Percentiles rank a stretch among this genome's conserved stretches.
Evolutionary conservation across 2,797 vertebrate species (phyloP).

Genomic region (Novumbra hubbsi): DNA sequence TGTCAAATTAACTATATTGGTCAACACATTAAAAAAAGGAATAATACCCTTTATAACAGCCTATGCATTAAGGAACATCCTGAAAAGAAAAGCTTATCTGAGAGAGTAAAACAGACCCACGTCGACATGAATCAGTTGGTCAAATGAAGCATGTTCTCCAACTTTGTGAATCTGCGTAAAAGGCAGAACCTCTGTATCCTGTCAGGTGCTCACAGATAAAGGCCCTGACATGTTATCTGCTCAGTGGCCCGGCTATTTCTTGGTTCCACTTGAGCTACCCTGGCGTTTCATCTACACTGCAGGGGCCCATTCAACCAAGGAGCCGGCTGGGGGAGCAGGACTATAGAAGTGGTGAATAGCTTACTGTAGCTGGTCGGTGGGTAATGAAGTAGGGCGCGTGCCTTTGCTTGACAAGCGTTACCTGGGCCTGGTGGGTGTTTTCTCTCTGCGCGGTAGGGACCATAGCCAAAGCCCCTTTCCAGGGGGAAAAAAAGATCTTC

Average conservation of each 20-base stretch:
- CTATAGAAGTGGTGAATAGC: not conserved
- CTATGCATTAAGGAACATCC: not conserved
- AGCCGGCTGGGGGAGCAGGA: constrained; percentile 14
- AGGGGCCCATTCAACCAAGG: not conserved
- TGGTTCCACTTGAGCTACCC: constrained; percentile 16
- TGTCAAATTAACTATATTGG: not conserved
- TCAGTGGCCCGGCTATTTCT: not conserved
- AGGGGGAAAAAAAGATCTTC: not conserved
- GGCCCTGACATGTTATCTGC: constrained; percentile 12
- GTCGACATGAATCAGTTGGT: not conserved
- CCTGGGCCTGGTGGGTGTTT: not conserved
- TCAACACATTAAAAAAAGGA: not conserved
- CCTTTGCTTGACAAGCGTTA: constrained; percentile 3
- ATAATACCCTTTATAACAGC: not conserved
- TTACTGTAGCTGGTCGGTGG: not conserved
- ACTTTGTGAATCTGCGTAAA: not conserved
- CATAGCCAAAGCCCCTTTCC: not conserved
- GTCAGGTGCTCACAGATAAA: constrained; percentile 17
- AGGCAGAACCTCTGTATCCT: constrained; percentile 5
- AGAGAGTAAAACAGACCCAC: not conserved
- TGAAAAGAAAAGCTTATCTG: not conserved
- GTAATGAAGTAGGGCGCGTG: not conserved
- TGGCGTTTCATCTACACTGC: constrained; percentile 10
- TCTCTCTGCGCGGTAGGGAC: not conserved
- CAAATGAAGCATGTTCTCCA: not conserved